Evolutionary conservation across 30 jellyfish, hydroid and myxozoan species (phyloP).

Genomic region (Haliclystus octoradiatus): DNA sequence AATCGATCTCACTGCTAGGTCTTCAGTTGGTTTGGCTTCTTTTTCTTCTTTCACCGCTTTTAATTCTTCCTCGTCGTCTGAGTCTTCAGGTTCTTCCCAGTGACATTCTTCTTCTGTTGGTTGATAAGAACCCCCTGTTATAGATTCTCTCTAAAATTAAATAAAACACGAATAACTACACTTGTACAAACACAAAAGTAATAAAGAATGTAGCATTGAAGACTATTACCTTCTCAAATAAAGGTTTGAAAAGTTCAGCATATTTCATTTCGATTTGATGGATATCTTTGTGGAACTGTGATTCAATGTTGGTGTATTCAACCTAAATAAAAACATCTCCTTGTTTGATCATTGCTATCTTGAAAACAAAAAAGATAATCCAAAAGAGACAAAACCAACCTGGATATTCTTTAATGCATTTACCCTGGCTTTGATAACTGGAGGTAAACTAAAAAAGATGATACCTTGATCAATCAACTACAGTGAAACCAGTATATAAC

Average conservation of each 20-base stretch:
- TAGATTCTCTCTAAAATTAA: slow-evolving; percentile 34
- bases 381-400: slow-evolving; percentile 11
- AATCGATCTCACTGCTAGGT: slow-evolving; percentile 6
- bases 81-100: slow-evolving; percentile 90
- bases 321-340: slow-evolving; percentile 19
- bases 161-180: not conserved
- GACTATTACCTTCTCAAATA: slow-evolving; percentile 57
- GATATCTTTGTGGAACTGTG: slow-evolving; percentile 69
- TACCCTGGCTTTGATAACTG: slow-evolving; percentile 55
- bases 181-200: not conserved
- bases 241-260: slow-evolving; percentile 60
- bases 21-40: slow-evolving; percentile 15
- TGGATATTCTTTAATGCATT: slow-evolving; percentile 75
- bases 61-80: slow-evolving; percentile 45
- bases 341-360: not conserved
- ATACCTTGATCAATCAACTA: too few relatives aligned
- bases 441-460: slow-evolving; percentile 43
- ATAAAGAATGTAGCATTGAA: too few relatives aligned
- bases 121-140: slow-evolving; percentile 54
- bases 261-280: slow-evolving; percentile 75
- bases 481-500: too few relatives aligned
- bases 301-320: slow-evolving; percentile 66
- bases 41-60: slow-evolving; percentile 23
- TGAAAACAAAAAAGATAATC: not conserved
- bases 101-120: slow-evolving; percentile 86